These are phyloP conservation scores for Rutilus rutilus DNA, from an alignment of 2,113 vertebrate genomes.

Conservation along the genomic window DNA sequence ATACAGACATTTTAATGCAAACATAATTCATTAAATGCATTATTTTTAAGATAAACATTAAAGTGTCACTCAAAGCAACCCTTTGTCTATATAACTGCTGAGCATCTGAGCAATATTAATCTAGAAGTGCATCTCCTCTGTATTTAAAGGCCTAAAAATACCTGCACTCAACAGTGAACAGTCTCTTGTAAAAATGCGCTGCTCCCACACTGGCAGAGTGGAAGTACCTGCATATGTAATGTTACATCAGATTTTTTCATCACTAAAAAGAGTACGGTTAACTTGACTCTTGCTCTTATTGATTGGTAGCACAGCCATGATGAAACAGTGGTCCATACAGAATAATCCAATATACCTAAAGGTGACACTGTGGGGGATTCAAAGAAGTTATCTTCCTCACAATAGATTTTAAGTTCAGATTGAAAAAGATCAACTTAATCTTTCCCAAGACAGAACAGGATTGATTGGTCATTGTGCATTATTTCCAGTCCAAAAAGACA, in stretches of 20 bases:
- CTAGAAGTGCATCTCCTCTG: neutral
- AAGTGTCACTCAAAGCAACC: neutral
- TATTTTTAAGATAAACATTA: neutral
- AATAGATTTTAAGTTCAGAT: neutral
- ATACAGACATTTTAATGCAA: neutral
- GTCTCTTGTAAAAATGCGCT: neutral
- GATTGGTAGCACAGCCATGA: neutral
- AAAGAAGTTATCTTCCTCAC: neutral
- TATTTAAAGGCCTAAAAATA: constrained; percentile 29
- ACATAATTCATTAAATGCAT: neutral
- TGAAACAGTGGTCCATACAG: neutral
- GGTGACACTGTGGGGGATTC: neutral
- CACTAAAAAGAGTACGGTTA: constrained; percentile 15
- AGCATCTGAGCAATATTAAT: neutral
- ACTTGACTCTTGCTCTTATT: constrained; percentile 16
- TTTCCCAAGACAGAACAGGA: neutral
- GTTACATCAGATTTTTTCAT: constrained; percentile 8
- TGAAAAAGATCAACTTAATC: neutral
- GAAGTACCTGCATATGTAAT: neutral
- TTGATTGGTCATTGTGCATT: neutral
- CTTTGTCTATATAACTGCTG: neutral
- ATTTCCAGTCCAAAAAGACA: neutral
- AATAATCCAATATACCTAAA: constrained; percentile 24
- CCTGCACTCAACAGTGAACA: neutral
- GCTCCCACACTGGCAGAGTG: neutral